phyloP scores from a whole-genome alignment of 2,888 invertebrate genomes.

The Epistrophe grossulariae region DNA sequence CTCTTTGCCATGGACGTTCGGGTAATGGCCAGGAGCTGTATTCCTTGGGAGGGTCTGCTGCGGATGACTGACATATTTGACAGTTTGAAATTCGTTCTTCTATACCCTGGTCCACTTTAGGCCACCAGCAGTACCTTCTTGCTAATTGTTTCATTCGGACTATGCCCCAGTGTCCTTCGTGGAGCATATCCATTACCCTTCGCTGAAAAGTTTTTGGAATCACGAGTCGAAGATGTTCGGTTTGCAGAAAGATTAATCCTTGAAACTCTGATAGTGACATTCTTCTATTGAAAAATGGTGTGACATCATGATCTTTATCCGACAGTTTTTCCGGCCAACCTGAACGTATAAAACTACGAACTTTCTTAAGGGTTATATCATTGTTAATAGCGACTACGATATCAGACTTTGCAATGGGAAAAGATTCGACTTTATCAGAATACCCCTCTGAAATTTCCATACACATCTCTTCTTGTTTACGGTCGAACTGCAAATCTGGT shows the following conservation, averaged over 20 bases:
- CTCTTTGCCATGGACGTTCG: constrained; percentile 32
- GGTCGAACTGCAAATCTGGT: too few species aligned
- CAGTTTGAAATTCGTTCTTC: constrained; percentile 2
- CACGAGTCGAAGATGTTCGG: constrained; percentile 37
- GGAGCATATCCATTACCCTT: constrained; percentile 26
- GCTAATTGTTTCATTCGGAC: constrained; percentile 34
- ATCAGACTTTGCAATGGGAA: too few species aligned
- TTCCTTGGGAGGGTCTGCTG: constrained; percentile 15
- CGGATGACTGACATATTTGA: constrained; percentile 4
- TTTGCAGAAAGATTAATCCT: constrained; percentile 36
- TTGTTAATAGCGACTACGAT: too few species aligned
- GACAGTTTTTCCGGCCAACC: too few species aligned
- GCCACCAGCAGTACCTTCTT: constrained; percentile 33
- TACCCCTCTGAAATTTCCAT: too few species aligned
- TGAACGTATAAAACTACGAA: constrained; percentile 25
- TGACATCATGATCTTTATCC: constrained; percentile 21
- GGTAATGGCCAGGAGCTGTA: constrained; percentile 27
- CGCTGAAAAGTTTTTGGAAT: constrained; percentile 18
- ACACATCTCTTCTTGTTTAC: too few species aligned
- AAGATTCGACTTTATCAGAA: too few species aligned
- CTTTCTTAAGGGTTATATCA: constrained; percentile 16
- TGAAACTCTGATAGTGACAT: constrained; percentile 32
- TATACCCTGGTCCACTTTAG: constrained; percentile 26
- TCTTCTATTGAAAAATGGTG: constrained; percentile 38
- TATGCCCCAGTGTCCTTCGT: constrained; percentile 52